A percentile compares a stretch with the other conserved stretches of the same genome.
Evolutionary conservation across 2,113 vertebrate species (phyloP).

Genomic region (Aldabrachelys gigantea): DNA sequence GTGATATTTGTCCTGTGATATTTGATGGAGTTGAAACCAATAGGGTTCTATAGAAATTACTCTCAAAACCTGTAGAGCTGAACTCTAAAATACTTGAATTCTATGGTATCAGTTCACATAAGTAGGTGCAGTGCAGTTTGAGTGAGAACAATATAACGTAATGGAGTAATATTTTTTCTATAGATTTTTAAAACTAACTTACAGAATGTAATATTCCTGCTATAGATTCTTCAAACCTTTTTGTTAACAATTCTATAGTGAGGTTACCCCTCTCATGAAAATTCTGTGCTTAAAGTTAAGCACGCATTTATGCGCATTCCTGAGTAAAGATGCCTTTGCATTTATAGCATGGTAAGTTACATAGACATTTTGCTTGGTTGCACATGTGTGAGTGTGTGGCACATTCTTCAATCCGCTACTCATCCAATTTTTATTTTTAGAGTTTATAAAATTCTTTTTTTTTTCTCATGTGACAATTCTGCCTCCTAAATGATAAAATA

Average conservation of each 20-base stretch:
- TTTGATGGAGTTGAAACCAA: not conserved
- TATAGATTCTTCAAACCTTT: not conserved
- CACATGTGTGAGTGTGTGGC: not conserved
- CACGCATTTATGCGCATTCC: not conserved
- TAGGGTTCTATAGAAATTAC: not conserved
- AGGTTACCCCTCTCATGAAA: not conserved
- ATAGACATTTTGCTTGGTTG: not conserved
- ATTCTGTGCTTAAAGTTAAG: not conserved
- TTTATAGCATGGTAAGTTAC: not conserved
- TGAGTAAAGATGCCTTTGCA: not conserved
- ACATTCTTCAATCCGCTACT: not conserved
- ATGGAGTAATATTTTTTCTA: not conserved
- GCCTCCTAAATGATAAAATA: not conserved
- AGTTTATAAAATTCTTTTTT: not conserved
- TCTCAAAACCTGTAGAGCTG: not conserved
- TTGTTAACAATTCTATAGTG: not conserved
- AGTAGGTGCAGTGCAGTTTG: not conserved
- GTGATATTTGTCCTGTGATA: not conserved
- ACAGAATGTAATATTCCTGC: not conserved
- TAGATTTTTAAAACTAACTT: not conserved
- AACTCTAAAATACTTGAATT: not conserved
- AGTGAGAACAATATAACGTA: not conserved
- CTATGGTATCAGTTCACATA: rapidly evolving
- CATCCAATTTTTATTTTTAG: not conserved
- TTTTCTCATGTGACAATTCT: not conserved